Conservation (phyloP, 2,888 invertebrate species). For the Idaea biselata region DNA sequence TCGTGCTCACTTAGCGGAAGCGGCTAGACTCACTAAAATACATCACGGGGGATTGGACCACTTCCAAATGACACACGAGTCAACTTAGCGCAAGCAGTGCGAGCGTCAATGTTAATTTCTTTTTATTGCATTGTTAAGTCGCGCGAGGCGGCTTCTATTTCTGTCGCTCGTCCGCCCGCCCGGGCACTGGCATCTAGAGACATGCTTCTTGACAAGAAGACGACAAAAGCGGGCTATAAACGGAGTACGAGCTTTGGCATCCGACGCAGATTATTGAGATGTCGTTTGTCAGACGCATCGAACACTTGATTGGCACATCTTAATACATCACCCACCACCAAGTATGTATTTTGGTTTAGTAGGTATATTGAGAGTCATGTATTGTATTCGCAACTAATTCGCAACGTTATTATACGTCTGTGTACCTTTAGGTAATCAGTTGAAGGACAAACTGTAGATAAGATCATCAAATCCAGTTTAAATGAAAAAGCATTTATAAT, state of each 20-base stretch:
- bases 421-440: background rate
- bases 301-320: slow-evolving; percentile 33
- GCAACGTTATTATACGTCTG: no score
- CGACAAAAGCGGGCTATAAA: slow-evolving; percentile 75
- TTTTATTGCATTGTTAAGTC: slow-evolving; percentile 81
- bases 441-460: background rate
- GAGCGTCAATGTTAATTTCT: slow-evolving; percentile 77
- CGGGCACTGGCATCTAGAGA: slow-evolving; percentile 70
- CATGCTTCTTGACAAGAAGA: slow-evolving; percentile 71
- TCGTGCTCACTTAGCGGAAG: slow-evolving; percentile 72
- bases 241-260: slow-evolving; percentile 68
- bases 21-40: slow-evolving; percentile 67
- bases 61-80: slow-evolving; percentile 77
- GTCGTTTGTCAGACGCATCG: slow-evolving; percentile 25
- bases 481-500: background rate
- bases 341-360: background rate
- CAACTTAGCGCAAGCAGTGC: slow-evolving; percentile 75
- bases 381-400: no score
- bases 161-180: slow-evolving; percentile 66
- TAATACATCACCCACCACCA: slow-evolving; percentile 9
- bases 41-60: slow-evolving; percentile 66
- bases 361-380: slow-evolving; percentile 14
- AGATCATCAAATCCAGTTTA: background rate
- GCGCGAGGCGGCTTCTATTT: slow-evolving; percentile 73
- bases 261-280: slow-evolving; percentile 37